phyloP scores from a whole-genome alignment of 2,888 invertebrate genomes.

The Drosophila differens region DNA sequence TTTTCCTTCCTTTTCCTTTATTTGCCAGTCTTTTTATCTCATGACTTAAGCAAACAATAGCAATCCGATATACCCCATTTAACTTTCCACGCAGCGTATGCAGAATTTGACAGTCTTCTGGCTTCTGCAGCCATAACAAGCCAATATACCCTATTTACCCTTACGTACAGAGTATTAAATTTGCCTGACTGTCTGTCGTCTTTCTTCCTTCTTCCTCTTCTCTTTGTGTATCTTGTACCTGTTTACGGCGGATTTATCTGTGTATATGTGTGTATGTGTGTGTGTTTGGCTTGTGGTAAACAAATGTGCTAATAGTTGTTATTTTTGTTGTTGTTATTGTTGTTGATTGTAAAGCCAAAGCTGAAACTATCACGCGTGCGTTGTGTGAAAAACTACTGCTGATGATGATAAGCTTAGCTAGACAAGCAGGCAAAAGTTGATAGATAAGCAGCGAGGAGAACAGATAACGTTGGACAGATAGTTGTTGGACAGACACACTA shows the following conservation, averaged over 20 bases:
- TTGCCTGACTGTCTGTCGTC: conserved; percentile 17
- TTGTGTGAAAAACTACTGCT: conserved; percentile 39
- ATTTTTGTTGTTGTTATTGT: background rate
- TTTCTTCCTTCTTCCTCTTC: background rate
- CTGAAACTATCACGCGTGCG: conserved; percentile 41
- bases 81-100: background rate
- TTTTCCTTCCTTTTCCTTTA: background rate
- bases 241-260: background rate
- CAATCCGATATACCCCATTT: background rate
- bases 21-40: background rate
- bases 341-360: background rate
- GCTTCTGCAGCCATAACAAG: background rate
- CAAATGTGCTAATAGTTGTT: conserved; percentile 55
- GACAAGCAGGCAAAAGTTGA: conserved; percentile 37
- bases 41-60: background rate
- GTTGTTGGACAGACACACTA: background rate
- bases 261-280: background rate
- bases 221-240: conserved; percentile 20
- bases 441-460: conserved; percentile 27
- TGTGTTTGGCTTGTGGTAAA: conserved; percentile 34
- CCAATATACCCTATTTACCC: background rate
- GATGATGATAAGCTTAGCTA: conserved; percentile 32
- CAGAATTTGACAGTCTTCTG: background rate
- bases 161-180: background rate
- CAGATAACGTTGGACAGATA: conserved; percentile 9